Conservation (phyloP, 2,113 vertebrate species). For the Turnix velox region DNA sequence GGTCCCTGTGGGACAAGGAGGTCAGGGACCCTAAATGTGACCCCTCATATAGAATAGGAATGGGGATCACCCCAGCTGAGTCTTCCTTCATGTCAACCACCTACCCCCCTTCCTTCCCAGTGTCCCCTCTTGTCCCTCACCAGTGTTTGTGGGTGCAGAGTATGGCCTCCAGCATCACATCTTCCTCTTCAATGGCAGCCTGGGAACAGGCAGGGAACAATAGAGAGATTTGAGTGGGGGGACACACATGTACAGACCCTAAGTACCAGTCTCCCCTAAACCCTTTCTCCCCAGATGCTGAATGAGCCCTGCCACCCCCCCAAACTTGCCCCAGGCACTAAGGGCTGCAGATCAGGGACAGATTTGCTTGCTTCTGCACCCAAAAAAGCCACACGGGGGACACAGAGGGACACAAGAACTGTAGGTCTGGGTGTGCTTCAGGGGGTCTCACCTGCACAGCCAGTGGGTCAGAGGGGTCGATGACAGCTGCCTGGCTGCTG, state of each 20-base stretch:
- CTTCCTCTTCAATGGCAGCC: slow-evolving; percentile 86
- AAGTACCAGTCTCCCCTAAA: neutral
- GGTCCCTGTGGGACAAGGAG: slow-evolving; percentile 79
- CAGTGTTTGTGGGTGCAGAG: slow-evolving; percentile 98
- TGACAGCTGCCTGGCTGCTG: slow-evolving; percentile 78
- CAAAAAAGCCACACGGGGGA: neutral
- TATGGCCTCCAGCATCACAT: slow-evolving; percentile 87
- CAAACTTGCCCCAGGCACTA: neutral
- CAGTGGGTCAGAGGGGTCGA: slow-evolving; percentile 92
- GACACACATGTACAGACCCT: neutral
- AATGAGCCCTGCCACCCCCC: neutral
- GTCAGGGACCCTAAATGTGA: neutral
- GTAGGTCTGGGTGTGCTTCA: accelerated
- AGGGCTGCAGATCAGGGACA: neutral
- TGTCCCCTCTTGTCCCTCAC: slow-evolving; percentile 68
- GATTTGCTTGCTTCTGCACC: neutral
- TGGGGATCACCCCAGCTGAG: neutral
- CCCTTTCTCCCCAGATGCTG: accelerated
- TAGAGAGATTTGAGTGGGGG: neutral
- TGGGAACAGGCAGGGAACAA: neutral
- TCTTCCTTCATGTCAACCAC: neutral
- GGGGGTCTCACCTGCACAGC: slow-evolving; percentile 82
- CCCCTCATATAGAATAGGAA: neutral
- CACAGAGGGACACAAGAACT: neutral
- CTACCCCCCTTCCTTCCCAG: accelerated